A percentile compares a stretch with the other conserved stretches of the same genome.
phyloP scores from a whole-genome alignment of 2,797 vertebrate genomes.

The Anomalospiza imberbis region DNA sequence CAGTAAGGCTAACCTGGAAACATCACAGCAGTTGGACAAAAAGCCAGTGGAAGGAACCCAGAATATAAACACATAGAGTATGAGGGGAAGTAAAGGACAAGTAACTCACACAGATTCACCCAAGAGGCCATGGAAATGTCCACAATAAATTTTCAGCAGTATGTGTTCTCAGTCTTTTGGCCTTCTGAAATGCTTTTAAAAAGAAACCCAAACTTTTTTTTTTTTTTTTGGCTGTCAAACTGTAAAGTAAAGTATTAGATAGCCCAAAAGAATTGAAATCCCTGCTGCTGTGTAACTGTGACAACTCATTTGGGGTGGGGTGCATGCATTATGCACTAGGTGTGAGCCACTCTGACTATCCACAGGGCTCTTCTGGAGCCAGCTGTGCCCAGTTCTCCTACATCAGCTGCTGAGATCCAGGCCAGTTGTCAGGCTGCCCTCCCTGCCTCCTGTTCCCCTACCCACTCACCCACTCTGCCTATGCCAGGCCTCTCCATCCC shows the following conservation, averaged over 20 bases:
- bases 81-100: neutral
- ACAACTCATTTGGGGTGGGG: neutral
- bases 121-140: neutral
- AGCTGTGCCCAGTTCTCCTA: rapidly evolving
- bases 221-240: neutral
- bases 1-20: neutral
- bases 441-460: neutral
- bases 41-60: neutral
- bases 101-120: neutral
- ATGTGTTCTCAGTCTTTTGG: neutral
- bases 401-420: neutral
- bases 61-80: neutral
- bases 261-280: neutral
- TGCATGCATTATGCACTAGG: neutral
- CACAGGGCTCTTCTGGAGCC: neutral
- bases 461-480: rapidly evolving
- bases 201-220: neutral
- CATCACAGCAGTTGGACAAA: neutral
- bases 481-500: rapidly evolving
- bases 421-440: neutral
- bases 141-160: neutral
- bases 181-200: neutral
- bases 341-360: neutral
- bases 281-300: neutral
- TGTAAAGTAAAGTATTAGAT: neutral